Conservation (phyloP, 1,140 invertebrate genomes). For the Manduca sexta region DNA sequence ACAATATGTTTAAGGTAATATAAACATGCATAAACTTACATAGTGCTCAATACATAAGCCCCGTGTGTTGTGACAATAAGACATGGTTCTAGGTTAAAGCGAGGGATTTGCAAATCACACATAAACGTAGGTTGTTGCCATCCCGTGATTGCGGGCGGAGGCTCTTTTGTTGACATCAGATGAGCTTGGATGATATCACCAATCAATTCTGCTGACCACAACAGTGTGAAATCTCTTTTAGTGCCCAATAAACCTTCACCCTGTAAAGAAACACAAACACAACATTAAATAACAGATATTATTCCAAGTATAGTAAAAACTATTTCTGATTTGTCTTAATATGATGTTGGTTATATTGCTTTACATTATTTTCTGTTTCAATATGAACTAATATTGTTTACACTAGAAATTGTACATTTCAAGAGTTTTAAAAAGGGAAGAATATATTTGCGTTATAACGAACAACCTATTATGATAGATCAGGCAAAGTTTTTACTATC, state of each 20-base stretch:
- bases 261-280: slow-evolving; percentile 20
- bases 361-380: no score
- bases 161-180: slow-evolving; percentile 46
- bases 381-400: no score
- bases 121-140: slow-evolving; percentile 59
- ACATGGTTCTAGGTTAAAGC: slow-evolving; percentile 49
- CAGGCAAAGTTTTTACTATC: no score
- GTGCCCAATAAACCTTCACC: slow-evolving; percentile 36
- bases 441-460: no score
- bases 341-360: no score
- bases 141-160: slow-evolving; percentile 13
- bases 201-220: slow-evolving; percentile 54
- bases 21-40: slow-evolving; percentile 43
- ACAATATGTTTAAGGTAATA: no score
- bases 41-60: slow-evolving; percentile 53
- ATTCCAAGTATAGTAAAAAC: no score
- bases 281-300: no score
- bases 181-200: slow-evolving; percentile 48
- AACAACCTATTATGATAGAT: no score
- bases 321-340: no score
- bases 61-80: slow-evolving; percentile 49
- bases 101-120: slow-evolving; percentile 52
- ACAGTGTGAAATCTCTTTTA: slow-evolving; percentile 39
- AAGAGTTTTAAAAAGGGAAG: no score
- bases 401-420: no score